Evolutionary conservation across 2,113 vertebrate genomes (phyloP).

Genomic region (Hippocampus barbouri): DNA sequence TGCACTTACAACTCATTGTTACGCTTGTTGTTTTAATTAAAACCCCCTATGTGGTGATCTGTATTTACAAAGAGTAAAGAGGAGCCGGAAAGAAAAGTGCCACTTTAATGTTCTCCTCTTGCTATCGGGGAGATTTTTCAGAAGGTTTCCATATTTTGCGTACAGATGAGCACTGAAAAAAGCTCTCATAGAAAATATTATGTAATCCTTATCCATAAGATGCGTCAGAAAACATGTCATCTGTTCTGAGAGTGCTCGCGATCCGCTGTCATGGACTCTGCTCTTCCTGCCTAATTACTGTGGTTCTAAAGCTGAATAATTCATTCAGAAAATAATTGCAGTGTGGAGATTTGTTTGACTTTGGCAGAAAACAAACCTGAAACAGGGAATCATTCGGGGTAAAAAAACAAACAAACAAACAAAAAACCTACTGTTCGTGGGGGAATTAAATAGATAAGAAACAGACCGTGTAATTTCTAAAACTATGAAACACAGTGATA

Average conservation of each 20-base stretch:
- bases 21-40: too few species aligned
- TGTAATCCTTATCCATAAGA: neutral
- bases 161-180: neutral
- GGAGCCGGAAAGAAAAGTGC: neutral
- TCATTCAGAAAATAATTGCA: constrained; percentile 47
- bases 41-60: neutral
- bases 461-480: constrained; percentile 8
- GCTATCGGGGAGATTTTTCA: constrained; percentile 5
- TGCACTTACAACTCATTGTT: too few species aligned
- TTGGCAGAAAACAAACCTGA: constrained; percentile 37
- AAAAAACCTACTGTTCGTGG: constrained; percentile 10
- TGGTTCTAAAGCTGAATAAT: constrained; percentile 44
- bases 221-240: neutral
- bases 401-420: constrained; percentile 5
- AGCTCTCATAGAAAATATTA: neutral
- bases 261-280: constrained; percentile 15
- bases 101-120: constrained; percentile 6
- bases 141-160: neutral
- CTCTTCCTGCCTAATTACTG: constrained; percentile 5
- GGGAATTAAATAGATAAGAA: constrained; percentile 13
- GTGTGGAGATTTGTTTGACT: constrained; percentile 28
- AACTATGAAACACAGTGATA: constrained; percentile 5
- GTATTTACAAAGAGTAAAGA: constrained; percentile 12
- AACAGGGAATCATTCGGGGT: constrained; percentile 33
- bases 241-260: constrained; percentile 3